Evolutionary conservation across 2,113 vertebrate genomes (phyloP), one percentile per base, ranked within the genome.

Genomic region (Andinoacara biseriatus): DNA sequence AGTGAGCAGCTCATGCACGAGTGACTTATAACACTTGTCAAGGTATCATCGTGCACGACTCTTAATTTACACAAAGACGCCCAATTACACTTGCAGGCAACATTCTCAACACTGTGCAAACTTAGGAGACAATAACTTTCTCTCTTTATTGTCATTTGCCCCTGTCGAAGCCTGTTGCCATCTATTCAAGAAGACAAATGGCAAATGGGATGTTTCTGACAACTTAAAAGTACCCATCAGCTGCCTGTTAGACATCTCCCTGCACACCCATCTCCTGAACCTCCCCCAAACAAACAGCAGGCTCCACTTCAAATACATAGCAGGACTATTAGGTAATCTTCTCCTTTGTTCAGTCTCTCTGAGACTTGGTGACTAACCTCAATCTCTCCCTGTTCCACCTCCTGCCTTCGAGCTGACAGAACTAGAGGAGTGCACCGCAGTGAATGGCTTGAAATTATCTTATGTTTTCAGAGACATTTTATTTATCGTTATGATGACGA

Each of bases 241-340:
- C 52, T 93, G 94, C 90, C 93, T 92, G 2, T 72, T 88, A 95
- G 94, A 93, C 94, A 94, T 96, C 96, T 96, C 92, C 94, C 94
- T 84, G 95, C 84, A 95, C 92, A 94, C 94, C 95, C 94, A 95
- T 81, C 92, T 86, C 93, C 84, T 24, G 93, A 92, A 94, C 92
- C 91, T 95, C 93, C 94, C 95, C 95, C 94, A 96, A 96, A 97
- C 95, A 97, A 97, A 97, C 91, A 96, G 91, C 92, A 94, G 94
- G 93, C 95, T 95, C 86, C 88, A 94, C 96, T 96, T 97, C 96
- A 97, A 96, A 96, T 95, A 89, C 96, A 96, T 96, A 97, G 93
- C 95, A 95, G 95, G 94, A 96, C 95, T 96, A 95, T 97, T 96
- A 97, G 96, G 94, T 96, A 96, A 97, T 96, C 95, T 92, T 96